Conservation (phyloP, 2,113 vertebrate species). For the Carettochelys insculpta region DNA sequence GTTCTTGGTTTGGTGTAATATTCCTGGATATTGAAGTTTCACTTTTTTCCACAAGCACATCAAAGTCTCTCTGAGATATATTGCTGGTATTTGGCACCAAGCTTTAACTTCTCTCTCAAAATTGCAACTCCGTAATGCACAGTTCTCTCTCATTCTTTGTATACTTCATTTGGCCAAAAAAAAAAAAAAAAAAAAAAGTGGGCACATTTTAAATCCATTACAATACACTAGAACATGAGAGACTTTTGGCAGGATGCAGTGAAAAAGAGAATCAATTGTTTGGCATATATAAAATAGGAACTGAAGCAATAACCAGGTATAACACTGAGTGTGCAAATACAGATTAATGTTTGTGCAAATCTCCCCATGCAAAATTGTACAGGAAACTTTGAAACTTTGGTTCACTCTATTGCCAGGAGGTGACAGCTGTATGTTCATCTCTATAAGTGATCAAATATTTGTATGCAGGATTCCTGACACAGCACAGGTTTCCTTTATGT, state of each 20-base stretch:
- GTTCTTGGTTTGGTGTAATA: background rate
- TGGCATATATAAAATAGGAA: slow-evolving; percentile 12
- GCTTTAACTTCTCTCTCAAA: background rate
- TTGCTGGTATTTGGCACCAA: background rate
- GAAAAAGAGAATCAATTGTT: background rate
- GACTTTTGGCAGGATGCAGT: background rate
- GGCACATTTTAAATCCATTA: background rate
- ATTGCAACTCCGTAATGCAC: background rate
- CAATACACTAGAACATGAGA: background rate
- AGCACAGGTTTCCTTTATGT: background rate
- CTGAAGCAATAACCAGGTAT: background rate
- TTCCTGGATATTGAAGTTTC: background rate
- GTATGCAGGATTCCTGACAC: background rate
- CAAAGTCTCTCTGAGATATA: background rate
- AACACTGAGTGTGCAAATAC: background rate
- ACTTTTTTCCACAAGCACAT: background rate
- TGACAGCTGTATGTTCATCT: background rate
- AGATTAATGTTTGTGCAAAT: background rate
- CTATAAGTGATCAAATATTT: background rate
- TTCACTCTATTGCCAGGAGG: background rate
- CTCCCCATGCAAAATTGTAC: background rate
- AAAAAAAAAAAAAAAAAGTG: background rate
- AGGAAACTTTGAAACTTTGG: background rate
- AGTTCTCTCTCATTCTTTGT: slow-evolving; percentile 4
- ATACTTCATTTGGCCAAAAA: background rate